A percentile compares a stretch with the other conserved stretches of the same genome.
phyloP scores from a whole-genome alignment of 2,797 vertebrate genomes.

The Bucorvus abyssinicus region DNA sequence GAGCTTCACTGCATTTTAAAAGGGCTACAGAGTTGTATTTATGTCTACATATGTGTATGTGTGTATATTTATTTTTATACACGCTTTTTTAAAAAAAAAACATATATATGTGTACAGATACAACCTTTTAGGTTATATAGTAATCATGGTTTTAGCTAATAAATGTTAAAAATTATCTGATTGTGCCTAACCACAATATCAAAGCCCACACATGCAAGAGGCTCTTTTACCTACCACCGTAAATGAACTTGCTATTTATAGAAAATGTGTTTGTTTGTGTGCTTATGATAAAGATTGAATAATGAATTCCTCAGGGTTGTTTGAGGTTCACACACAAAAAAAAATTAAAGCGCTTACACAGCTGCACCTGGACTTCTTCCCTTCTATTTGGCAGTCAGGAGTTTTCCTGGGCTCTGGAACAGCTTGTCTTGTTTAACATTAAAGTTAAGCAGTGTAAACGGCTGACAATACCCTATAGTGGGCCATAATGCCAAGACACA shows the following conservation, averaged over 20 bases:
- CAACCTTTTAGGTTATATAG: background rate
- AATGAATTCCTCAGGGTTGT: background rate
- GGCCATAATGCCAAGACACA: background rate
- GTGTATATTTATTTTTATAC: background rate
- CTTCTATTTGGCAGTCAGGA: background rate
- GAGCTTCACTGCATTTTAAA: background rate
- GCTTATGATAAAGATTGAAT: background rate
- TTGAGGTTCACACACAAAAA: background rate
- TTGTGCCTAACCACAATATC: background rate
- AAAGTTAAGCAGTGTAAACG: background rate
- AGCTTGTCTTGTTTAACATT: background rate
- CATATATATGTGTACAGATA: background rate
- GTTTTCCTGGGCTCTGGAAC: background rate
- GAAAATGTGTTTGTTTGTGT: background rate
- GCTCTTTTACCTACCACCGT: background rate
- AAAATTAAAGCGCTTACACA: background rate
- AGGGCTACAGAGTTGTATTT: background rate
- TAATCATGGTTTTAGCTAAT: background rate
- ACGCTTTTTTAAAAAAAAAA: background rate
- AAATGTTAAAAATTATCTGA: background rate
- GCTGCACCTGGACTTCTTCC: constrained; percentile 20
- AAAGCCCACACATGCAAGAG: background rate
- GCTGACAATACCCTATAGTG: background rate
- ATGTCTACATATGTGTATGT: background rate
- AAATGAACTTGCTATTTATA: constrained; percentile 26